These are phyloP conservation scores for Cremastobaeus sp. DNA, from an alignment of 2,888 invertebrate species.

Conservation along the genomic window DNA sequence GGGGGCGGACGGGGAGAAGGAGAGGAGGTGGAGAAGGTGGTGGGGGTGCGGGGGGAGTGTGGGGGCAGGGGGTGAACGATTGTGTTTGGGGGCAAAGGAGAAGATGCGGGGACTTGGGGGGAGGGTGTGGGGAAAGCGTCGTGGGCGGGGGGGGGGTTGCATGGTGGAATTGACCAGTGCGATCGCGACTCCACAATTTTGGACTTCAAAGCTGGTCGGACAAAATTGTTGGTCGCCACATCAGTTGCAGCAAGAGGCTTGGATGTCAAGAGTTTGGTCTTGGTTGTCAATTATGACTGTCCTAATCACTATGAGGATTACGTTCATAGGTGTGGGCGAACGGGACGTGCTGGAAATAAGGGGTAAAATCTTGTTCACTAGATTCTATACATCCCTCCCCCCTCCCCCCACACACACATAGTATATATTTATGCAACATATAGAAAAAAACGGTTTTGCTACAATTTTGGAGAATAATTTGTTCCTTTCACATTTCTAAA, in stretches of 20 bases:
- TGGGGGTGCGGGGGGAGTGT: slow-evolving; percentile 97
- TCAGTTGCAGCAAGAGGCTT: slow-evolving; percentile 98
- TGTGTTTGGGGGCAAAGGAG: slow-evolving; percentile 99
- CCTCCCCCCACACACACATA: too few species aligned
- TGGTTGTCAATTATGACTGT: slow-evolving; percentile 99
- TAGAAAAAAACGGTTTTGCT: too few species aligned
- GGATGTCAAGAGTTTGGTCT: slow-evolving; percentile 98
- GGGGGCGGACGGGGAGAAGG: slow-evolving; percentile 96
- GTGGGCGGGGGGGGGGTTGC: slow-evolving; percentile 97
- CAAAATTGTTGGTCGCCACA: slow-evolving; percentile 95
- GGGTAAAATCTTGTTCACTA: too few species aligned
- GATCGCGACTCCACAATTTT: slow-evolving; percentile 98
- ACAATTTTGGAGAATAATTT: too few species aligned
- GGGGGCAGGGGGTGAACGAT: slow-evolving; percentile 95
- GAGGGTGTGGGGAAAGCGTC: slow-evolving; percentile 98
- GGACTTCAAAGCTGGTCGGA: slow-evolving; percentile 97
- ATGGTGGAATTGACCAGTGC: slow-evolving; percentile 99
- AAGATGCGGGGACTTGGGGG: slow-evolving; percentile 94
- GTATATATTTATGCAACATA: too few species aligned
- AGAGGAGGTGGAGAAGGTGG: slow-evolving; percentile 96
- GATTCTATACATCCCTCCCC: too few species aligned
- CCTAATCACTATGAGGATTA: slow-evolving; percentile 99
- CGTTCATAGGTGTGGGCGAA: slow-evolving; percentile 97
- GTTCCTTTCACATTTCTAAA: too few species aligned
- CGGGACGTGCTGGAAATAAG: slow-evolving; percentile 95